Conservation (phyloP, 2,888 invertebrate genomes). For the Tenthredo amoena region DNA sequence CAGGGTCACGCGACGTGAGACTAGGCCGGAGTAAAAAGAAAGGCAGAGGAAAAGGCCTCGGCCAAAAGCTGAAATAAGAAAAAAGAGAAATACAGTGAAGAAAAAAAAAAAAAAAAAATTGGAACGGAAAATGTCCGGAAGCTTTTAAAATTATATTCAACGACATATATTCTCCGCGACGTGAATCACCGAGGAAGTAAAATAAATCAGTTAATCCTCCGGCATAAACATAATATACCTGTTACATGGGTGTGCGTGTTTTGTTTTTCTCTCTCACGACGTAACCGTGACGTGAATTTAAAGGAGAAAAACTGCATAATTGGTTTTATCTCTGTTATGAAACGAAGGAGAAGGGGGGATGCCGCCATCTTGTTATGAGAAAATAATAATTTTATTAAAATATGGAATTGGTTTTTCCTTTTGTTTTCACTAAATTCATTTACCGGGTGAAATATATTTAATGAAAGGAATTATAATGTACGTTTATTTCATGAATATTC, state of each 20-base stretch:
- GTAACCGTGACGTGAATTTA: too few relatives aligned
- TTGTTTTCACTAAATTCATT: neutral
- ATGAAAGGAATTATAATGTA: neutral
- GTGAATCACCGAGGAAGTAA: neutral
- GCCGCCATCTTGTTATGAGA: neutral
- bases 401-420: neutral
- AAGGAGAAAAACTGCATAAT: too few relatives aligned
- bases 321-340: neutral
- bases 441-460: neutral
- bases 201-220: neutral
- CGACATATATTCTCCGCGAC: neutral
- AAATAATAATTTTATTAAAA: neutral
- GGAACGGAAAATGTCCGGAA: neutral
- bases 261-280: too few relatives aligned
- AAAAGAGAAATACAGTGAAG: neutral
- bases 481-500: conserved; percentile 21
- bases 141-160: neutral
- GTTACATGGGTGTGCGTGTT: too few relatives aligned
- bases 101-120: neutral
- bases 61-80: neutral
- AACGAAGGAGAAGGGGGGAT: neutral
- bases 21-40: neutral
- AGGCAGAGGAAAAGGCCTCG: neutral
- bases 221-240: too few relatives aligned
- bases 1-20: conserved; percentile 41